A percentile compares a stretch with the other conserved stretches of the same genome.
phyloP scores from a whole-genome alignment of 1,140 invertebrate genomes.

The Lasioglossum baleicum region DNA sequence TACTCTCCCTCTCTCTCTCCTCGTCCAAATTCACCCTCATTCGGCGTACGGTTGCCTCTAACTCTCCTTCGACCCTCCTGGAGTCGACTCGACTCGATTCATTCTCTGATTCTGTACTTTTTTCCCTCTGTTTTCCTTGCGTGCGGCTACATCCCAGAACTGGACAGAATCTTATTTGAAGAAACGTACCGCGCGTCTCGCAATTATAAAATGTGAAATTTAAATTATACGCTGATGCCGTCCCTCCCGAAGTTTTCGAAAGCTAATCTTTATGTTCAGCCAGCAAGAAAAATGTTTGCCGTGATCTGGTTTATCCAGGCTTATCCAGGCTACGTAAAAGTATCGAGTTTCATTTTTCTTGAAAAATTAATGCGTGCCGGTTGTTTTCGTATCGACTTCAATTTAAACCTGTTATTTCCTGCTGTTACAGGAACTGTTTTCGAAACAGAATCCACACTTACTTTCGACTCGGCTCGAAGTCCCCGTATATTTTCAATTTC shows the following conservation, averaged over 20 bases:
- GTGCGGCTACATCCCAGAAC: slow-evolving; percentile 26
- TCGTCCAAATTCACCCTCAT: slow-evolving; percentile 65
- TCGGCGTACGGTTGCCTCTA: slow-evolving; percentile 40
- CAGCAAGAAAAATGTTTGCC: too few species aligned
- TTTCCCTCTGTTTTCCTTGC: slow-evolving; percentile 45
- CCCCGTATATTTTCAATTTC: slow-evolving; percentile 9
- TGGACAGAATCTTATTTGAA: background rate
- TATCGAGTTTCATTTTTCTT: background rate
- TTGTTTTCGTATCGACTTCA: background rate
- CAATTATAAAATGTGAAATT: background rate
- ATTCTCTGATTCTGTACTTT: slow-evolving; percentile 38
- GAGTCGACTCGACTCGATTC: slow-evolving; percentile 37
- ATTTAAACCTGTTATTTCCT: background rate
- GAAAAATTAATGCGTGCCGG: background rate
- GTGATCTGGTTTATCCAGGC: too few species aligned
- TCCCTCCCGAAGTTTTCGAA: too few species aligned
- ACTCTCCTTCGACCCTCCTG: slow-evolving; percentile 55
- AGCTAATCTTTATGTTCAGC: too few species aligned
- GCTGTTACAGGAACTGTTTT: background rate
- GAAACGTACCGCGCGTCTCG: background rate
- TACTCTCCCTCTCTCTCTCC: slow-evolving; percentile 60
- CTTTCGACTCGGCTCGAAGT: background rate
- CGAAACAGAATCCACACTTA: background rate
- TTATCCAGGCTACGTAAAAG: too few species aligned
- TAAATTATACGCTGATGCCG: background rate